Base-by-base conservation (phyloP, 2,797 vertebrate species). In the Danio kyathit region DNA sequence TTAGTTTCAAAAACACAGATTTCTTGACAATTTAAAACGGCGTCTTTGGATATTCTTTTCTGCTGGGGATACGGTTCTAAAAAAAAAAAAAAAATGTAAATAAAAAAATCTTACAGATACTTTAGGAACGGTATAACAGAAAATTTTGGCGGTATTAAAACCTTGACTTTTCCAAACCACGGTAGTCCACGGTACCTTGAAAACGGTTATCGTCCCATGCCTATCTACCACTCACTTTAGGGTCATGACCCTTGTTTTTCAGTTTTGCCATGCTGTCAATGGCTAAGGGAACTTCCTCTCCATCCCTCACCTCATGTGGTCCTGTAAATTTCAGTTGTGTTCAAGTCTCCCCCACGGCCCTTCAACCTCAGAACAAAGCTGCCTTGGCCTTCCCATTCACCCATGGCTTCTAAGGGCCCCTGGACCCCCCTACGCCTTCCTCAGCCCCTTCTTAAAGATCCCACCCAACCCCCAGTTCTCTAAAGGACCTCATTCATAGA, bases 361-460 rank as follows among this genome's bases (percentile, higher is more conserved):
- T 87, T 52, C 29, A 38, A 81, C 82, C 72, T 80, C 16, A 74
- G 41, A 79, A 86, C 80, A 84, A 83, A 86, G 85, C 81, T 72
- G 83, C 74, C 81, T 79, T 84, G 80, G 81, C 73, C 86, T 84
- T 86, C 78, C 81, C 64, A 83, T 86, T 87, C 83, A 85, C 67
- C 59, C 52, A 70, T 41, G 57, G 64, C 78, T 79, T 84, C 84
- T 78, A 75, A 86, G 83, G 81, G 74, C 76, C 81, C 48, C 51
- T 82, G 77, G 59, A 83, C 59, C 84, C 75, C 65, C 60, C 59
- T 52, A 75, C 56, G 80, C 56, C 75, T 64, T 76, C 74, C 77
- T 79, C 56, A 11, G 54, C 63, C 74, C 59, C 76, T 60, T 85
- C 74, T 67, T 79, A 63, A 79, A 79, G 43, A 74, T 74, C 74